Evolutionary conservation across 2,113 vertebrate genomes (phyloP), one percentile per base, ranked within the genome.

Genomic region (Oxyruncus cristatus): DNA sequence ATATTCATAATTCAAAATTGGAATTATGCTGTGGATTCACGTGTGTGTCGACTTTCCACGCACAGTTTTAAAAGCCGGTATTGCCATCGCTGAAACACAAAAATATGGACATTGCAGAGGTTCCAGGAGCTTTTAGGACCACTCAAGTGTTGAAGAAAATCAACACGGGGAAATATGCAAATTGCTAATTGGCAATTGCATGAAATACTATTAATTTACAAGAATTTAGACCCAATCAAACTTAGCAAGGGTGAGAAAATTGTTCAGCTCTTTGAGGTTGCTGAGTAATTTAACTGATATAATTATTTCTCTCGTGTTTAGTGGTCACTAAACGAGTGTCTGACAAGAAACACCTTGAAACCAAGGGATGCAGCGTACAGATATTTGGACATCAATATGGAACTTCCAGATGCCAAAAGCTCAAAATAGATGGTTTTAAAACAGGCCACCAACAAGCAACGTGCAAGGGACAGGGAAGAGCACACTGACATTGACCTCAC

Each of bases 221-320:
- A 92, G 46, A 62, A 58, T 81, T 97, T 97, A 93, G 96, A 92
- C 79, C 52, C 52, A 97, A 96, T 98, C 97, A 96, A 78, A 90
- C 97, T 94, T 93, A 88, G 94, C 93, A 96, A 95, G 74, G 39
- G 82, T 70, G 24, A 52, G 88, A 94, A 92, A 92, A 96, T 92
- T 96, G 96, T 94, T 92, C 92, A 89, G 41, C 52, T 90, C 94
- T 97, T 96, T 85, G 67, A 97, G 96, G 92, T 28, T 93, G 81
- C 63, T 88, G 92, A 97, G 85, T 96, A 94, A 97, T 96, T 97
- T 97, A 97, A 94, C 93, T 95, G 93, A 78, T 95, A 91, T 47
- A 96, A 97, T 97, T 97, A 97, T 83, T 85, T 81, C 72, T 96
- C 96, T 97, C 92, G 73, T 75, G 89, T 85, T 94, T 90, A 96